These are phyloP conservation scores for Coecobrya sp. DNA, from an alignment of 2,888 invertebrate genomes.

Conservation along the genomic window DNA sequence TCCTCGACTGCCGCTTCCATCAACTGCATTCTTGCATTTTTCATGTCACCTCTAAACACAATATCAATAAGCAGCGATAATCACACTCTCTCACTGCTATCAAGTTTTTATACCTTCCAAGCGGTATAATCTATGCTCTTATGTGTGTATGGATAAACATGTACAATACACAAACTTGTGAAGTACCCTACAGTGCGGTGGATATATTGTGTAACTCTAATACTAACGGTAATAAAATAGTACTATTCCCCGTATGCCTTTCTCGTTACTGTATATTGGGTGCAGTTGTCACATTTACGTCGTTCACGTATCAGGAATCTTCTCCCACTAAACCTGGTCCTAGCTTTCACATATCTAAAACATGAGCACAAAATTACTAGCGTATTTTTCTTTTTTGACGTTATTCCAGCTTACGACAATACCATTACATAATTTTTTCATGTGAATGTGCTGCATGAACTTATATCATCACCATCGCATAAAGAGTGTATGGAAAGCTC, in stretches of 20 bases:
- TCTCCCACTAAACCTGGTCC: neutral
- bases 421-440: slow-evolving; percentile 44
- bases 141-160: neutral
- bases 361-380: slow-evolving; percentile 63
- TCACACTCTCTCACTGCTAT: neutral
- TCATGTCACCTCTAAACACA: slow-evolving; percentile 50
- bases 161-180: neutral
- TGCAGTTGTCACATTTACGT: slow-evolving; percentile 24
- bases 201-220: too few relatives aligned
- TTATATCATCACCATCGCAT: slow-evolving; percentile 4
- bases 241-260: neutral
- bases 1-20: neutral
- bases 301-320: neutral
- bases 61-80: slow-evolving; percentile 46
- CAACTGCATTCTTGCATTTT: slow-evolving; percentile 62
- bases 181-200: too few relatives aligned
- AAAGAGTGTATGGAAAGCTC: slow-evolving; percentile 23
- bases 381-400: slow-evolving; percentile 46
- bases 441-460: neutral
- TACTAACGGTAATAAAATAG: too few relatives aligned
- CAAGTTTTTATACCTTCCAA: neutral
- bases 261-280: neutral
- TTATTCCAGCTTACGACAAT: slow-evolving; percentile 12
- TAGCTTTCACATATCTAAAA: slow-evolving; percentile 43
- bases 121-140: neutral